phyloP scores from a whole-genome alignment of 2,888 invertebrate species.

The Nephrocerus scutellatus region DNA sequence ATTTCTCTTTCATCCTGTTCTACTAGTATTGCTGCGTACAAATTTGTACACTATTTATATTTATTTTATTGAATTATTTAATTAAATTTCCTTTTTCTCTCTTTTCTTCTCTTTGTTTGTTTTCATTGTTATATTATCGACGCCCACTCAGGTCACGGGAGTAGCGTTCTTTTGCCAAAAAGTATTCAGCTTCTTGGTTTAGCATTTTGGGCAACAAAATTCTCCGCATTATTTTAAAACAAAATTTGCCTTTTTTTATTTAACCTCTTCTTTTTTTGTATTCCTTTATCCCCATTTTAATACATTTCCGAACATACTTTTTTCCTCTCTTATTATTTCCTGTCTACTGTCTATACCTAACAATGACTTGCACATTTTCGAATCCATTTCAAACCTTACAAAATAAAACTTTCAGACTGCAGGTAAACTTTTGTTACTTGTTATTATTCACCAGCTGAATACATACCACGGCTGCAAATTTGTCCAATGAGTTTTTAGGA shows the following conservation, averaged over 20 bases:
- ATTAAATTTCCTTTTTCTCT: not conserved
- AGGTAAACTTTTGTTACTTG: no score
- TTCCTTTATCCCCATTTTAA: not conserved
- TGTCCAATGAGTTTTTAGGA: no score
- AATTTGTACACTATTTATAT: not conserved
- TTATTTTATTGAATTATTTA: not conserved
- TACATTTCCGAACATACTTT: not conserved
- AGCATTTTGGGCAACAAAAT: slow-evolving; percentile 36
- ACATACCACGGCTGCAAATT: no score
- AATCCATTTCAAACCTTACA: no score
- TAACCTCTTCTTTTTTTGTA: not conserved
- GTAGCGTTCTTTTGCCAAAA: slow-evolving; percentile 42
- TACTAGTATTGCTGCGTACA: not conserved
- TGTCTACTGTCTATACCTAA: no score
- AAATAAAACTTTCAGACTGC: no score
- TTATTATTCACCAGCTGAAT: no score
- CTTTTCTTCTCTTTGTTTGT: no score
- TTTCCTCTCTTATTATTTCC: slow-evolving; percentile 3
- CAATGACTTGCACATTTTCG: no score
- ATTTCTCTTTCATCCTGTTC: not conserved
- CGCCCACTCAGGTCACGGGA: slow-evolving; percentile 43
- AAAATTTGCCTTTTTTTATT: slow-evolving; percentile 13
- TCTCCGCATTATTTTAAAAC: slow-evolving; percentile 17
- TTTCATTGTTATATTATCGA: no score
- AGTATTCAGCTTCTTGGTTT: slow-evolving; percentile 44